phyloP scores from a whole-genome alignment of 2,113 vertebrate species.

The Bos indicus region DNA sequence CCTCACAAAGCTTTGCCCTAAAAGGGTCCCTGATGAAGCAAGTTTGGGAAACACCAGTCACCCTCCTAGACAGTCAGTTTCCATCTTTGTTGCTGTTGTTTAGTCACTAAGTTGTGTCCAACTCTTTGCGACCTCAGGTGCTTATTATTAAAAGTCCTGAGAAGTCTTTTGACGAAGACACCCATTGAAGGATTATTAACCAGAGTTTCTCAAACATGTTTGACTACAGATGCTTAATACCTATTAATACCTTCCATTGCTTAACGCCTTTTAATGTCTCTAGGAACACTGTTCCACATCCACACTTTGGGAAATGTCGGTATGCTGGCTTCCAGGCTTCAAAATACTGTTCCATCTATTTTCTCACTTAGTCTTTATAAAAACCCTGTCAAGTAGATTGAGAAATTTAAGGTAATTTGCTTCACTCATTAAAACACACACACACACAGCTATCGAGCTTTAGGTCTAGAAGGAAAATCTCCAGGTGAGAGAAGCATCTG shows the following conservation, averaged over 20 bases:
- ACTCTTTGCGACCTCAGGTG: not conserved
- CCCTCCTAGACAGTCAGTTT: not conserved
- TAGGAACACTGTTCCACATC: not conserved
- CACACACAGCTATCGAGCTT: not conserved
- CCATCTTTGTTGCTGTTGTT: not conserved
- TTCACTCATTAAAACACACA: not conserved
- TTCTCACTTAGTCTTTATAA: not conserved
- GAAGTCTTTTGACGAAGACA: not conserved
- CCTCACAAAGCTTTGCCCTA: not conserved
- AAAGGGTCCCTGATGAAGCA: not conserved
- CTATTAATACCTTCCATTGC: not conserved
- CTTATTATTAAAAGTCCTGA: not conserved
- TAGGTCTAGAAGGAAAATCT: not conserved
- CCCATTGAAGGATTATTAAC: not conserved
- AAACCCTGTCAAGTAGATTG: not conserved
- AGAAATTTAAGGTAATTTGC: not conserved
- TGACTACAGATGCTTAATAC: not conserved
- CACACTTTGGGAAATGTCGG: not conserved
- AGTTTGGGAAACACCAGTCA: not conserved
- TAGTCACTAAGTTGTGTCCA: not conserved
- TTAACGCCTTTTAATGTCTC: not conserved
- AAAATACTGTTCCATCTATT: not conserved
- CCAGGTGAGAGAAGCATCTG: not conserved
- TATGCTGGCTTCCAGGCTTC: not conserved
- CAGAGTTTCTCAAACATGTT: not conserved